Conservation (phyloP, 2,888 invertebrate species). For the Rugalucina vietnamica region DNA sequence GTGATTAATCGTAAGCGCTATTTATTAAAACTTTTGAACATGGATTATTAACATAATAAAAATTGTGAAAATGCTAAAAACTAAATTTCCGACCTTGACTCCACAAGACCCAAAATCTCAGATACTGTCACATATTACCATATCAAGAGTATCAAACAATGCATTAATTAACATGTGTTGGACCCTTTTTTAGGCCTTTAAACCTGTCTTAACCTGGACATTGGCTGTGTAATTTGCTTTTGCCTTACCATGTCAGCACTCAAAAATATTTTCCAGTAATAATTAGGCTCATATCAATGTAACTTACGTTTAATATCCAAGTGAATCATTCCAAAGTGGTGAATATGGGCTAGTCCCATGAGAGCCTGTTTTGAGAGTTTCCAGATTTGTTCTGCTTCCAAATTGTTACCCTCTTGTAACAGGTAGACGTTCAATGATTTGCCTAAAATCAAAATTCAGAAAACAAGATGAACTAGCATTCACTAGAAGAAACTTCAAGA, state of each 20-base stretch:
- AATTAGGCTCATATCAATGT: not conserved
- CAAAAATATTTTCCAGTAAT: not conserved
- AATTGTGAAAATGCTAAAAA: no score
- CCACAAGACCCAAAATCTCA: no score
- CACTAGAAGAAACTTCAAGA: no score
- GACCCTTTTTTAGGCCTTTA: not conserved
- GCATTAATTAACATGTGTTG: not conserved
- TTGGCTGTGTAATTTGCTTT: no score
- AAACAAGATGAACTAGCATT: not conserved
- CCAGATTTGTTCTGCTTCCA: constrained; percentile 38
- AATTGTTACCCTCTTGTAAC: not conserved
- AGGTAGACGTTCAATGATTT: constrained; percentile 21
- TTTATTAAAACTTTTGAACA: no score
- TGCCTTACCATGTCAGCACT: no score
- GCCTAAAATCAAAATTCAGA: constrained; percentile 19
- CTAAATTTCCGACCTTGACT: no score
- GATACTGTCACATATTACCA: no score
- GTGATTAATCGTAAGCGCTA: no score
- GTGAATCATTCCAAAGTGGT: constrained; percentile 52
- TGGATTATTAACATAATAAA: no score
- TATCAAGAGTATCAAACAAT: not conserved
- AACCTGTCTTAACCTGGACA: no score
- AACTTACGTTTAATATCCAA: constrained; percentile 53
- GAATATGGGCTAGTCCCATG: constrained; percentile 42
- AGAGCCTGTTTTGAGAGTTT: constrained; percentile 48